Base-by-base conservation (phyloP, 2,888 invertebrate species). In the Macrosoma leucophasiata region DNA sequence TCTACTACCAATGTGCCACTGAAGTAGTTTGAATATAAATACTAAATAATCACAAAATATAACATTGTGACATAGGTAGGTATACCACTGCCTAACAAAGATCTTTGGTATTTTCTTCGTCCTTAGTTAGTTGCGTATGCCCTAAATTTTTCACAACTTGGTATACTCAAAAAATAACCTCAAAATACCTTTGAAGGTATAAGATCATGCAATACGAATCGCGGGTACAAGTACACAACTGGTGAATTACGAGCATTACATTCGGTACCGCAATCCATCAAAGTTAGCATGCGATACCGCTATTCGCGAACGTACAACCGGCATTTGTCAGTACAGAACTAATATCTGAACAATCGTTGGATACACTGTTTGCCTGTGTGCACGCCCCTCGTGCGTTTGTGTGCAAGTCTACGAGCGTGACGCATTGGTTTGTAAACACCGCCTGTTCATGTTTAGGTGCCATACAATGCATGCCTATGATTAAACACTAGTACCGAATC, bases 261-360 rank as follows among this genome's bases (percentile, higher is more conserved):
- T 66, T 63, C 52, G 50, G 50, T 47, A 50, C 50, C 47, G 57
- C 60, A 62, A 70, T 71, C 64, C 62, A 71, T 74, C 71, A 74
- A 60, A 63, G 50, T 49, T 49, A 51, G 50, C 61, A 60, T 61
- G 63, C 62, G 61, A 68, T 74, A 74, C 68, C 66, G 56, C 62
- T 62, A 64, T 67, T 48, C 53, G 55, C 43, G 48, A 48, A 42
- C 50, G 33, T 33, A 46, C 54, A 53, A n/a, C 63, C 53, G 61
- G 61, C 68, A 70, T 67, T 67, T 71, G 65, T 68, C 62, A 64
- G 62, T 58, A n/a, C n/a, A 50, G 55, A 63, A 63, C 67, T 67
- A 74, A 74, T 75, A 71, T 67, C 66, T 58, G 69, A 62, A 70
- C 71, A 70, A 70, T 63, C 62, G 58, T 50, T 47, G 40, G 35